Percentiles rank a stretch among this genome's conserved stretches.
phyloP scores from a whole-genome alignment of 2,113 vertebrate genomes.

The Xenus cinereus region DNA sequence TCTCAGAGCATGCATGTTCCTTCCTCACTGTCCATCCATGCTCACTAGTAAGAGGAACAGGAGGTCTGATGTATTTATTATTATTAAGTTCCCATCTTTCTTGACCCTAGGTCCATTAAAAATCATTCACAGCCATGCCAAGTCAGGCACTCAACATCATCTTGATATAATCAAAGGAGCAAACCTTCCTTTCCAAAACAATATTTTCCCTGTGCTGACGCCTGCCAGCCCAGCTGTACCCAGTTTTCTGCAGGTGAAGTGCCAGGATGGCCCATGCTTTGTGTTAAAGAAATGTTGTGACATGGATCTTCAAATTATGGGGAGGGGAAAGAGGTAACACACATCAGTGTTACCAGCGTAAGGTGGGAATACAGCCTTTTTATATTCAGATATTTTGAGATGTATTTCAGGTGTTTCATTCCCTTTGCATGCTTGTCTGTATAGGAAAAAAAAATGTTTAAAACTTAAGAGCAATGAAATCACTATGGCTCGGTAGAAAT shows the following conservation, averaged over 20 bases:
- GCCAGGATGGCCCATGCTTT: background rate
- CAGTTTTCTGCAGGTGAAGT: background rate
- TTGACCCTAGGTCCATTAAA: background rate
- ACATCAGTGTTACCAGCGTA: background rate
- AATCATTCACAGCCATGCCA: background rate
- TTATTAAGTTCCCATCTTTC: background rate
- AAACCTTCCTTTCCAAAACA: background rate
- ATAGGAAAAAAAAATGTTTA: background rate
- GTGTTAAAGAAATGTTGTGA: background rate
- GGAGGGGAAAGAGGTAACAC: background rate
- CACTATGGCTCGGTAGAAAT: background rate
- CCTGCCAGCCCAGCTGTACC: background rate
- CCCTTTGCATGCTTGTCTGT: background rate
- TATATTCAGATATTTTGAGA: background rate
- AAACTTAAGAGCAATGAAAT: background rate
- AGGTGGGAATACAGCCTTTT: background rate
- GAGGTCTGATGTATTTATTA: background rate
- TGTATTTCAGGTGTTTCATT: background rate
- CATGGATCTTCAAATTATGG: background rate
- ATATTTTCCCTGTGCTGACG: background rate
- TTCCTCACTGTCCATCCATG: background rate
- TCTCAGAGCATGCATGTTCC: accelerated
- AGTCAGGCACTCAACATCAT: background rate
- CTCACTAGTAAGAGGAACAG: background rate
- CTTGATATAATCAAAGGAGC: background rate